Percentiles rank a stretch among this genome's conserved stretches.
Conservation (phyloP, 2,888 invertebrate species). For the Nomada ferruginata region DNA sequence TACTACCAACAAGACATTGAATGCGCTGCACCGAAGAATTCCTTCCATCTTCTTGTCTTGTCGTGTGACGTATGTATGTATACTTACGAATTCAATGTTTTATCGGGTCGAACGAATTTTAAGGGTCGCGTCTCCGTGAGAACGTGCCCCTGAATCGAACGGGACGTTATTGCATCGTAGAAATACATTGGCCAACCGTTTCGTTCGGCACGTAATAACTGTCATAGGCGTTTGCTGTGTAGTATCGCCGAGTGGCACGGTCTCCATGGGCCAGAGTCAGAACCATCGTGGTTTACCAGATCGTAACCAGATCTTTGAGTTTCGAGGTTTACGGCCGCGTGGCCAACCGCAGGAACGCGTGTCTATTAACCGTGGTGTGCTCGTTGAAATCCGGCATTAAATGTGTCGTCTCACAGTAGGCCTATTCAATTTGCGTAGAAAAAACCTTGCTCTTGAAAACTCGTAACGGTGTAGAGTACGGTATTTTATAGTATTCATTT, state of each 20-base stretch:
- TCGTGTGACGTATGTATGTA: too few relatives aligned
- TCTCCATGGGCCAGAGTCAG: conserved; percentile 7
- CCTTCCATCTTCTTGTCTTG: background rate
- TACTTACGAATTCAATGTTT: conserved; percentile 15
- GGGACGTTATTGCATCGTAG: conserved; percentile 34
- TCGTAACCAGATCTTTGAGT: conserved; percentile 57
- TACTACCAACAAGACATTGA: too few relatives aligned
- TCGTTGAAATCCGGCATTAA: background rate
- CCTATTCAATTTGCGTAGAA: background rate
- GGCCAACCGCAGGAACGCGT: conserved; percentile 41
- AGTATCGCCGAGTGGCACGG: background rate
- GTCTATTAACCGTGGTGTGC: conserved; percentile 42
- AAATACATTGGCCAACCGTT: conserved; percentile 39
- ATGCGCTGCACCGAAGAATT: background rate
- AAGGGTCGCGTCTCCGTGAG: conserved; percentile 8
- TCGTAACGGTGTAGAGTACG: background rate
- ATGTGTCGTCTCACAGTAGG: background rate
- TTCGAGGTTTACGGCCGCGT: conserved; percentile 59
- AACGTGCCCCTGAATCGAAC: conserved; percentile 15
- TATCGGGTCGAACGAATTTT: background rate
- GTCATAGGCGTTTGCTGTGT: conserved; percentile 44
- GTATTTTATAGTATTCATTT: background rate
- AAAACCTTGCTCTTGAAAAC: background rate
- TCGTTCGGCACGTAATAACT: conserved; percentile 57
- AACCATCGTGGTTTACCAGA: conserved; percentile 43